phyloP scores from a whole-genome alignment of 2,888 invertebrate species.

The Bruchidius siliquastri region DNA sequence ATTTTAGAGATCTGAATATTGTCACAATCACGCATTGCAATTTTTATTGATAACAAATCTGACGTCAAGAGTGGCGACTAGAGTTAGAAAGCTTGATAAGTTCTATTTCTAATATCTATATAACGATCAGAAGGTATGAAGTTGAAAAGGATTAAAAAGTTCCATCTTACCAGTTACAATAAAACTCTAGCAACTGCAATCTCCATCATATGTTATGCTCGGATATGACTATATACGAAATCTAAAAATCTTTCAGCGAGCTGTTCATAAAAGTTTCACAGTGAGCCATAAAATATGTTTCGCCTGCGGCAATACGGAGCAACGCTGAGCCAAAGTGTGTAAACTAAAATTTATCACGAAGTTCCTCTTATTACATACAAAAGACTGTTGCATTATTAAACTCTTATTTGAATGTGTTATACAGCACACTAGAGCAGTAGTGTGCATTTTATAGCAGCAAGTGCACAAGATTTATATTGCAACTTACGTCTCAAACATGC shows the following conservation, averaged over 20 bases:
- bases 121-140: too few species aligned
- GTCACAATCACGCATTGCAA: too few species aligned
- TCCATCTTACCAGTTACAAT: background rate
- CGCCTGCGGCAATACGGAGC: background rate
- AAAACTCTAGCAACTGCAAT: background rate
- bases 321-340: background rate
- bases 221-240: background rate
- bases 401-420: background rate
- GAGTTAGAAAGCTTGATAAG: too few species aligned
- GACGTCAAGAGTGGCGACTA: too few species aligned
- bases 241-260: background rate
- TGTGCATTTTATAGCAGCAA: background rate
- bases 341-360: background rate
- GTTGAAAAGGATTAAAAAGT: too few species aligned
- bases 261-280: background rate
- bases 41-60: too few species aligned
- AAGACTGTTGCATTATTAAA: background rate
- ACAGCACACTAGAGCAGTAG: background rate
- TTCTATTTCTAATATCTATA: too few species aligned
- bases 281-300: background rate
- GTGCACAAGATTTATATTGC: background rate
- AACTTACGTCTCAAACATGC: background rate
- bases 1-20: too few species aligned
- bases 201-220: background rate
- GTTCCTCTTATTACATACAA: background rate